Base-by-base conservation (phyloP, 2,888 invertebrate species). In the Spisula solida region DNA sequence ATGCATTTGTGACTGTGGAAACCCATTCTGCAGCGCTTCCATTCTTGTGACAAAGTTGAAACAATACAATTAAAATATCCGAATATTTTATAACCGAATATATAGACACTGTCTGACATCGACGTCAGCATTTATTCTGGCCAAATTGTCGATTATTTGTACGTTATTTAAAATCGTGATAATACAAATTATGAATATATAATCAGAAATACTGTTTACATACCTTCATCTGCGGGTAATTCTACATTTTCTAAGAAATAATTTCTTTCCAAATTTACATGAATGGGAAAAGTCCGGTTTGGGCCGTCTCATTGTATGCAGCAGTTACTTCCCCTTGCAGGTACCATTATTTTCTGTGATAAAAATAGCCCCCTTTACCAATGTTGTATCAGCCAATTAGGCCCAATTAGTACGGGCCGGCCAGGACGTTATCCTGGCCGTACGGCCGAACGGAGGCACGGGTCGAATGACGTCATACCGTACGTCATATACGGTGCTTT, bases 181-280 rank as follows among this genome's bases (percentile, higher is more conserved):
- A 12, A 20, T 60, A 66, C 0, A 66, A 66, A n/a, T 25, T 25
- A 25, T 66, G 4, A 66, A 66, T 12, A 66, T 66, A 25, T 66
- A 5, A 25, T 8, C 25, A 66, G 25, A 25, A n/a, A 66, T 51
- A 25, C 0, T 1, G 60, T 66, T 66, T 25, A 66, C 10, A 25
- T 66, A 66, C 60, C n/a, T 66, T 66, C 5, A 25, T 6, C 1
- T 66, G 10, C n/a, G 25, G 20, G 25, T 12, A 66, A 66, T 66
- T 66, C 60, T 25, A 66, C 60, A 66, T 66, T 25, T 66, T 66
- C 60, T n/a, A 4, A 25, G 25, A 25, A 66, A 25, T 12, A 66
- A 66, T 66, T 25, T 25, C n/a, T 25, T 66, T 66, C 60, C 60
- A 66, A 66, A 41, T 41, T 66, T 66, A 66, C 60, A n/a, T 66